Evolutionary conservation across 2,113 vertebrate species (phyloP).

Genomic region (Rhabdomys dilectus): DNA sequence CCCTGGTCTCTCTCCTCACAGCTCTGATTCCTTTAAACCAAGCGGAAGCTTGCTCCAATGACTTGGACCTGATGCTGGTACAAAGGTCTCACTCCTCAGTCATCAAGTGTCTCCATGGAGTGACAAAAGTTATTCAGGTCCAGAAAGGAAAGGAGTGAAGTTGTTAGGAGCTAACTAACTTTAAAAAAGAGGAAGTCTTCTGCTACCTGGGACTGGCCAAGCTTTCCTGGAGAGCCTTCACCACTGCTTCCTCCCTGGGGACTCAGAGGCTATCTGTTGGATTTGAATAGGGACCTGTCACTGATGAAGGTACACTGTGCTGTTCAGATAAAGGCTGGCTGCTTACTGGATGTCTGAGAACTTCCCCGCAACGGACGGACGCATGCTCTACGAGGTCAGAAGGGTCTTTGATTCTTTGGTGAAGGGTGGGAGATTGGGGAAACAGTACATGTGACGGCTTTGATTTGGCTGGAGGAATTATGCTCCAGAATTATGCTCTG

Average conservation of each 20-base stretch:
- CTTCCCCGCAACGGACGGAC: constrained; percentile 72
- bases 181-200: constrained; percentile 78
- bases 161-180: constrained; percentile 82
- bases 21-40: constrained; percentile 75
- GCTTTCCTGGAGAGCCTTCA: constrained; percentile 81
- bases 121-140: constrained; percentile 71
- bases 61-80: constrained; percentile 64
- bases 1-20: constrained; percentile 68
- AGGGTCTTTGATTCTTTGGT: constrained; percentile 65
- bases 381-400: constrained; percentile 84
- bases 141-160: constrained; percentile 87
- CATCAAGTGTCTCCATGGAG: constrained; percentile 71
- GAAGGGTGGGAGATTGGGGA: constrained; percentile 4
- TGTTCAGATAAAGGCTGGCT: constrained; percentile 66
- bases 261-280: constrained; percentile 69
- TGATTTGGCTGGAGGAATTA: constrained; percentile 62
- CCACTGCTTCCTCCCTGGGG: constrained; percentile 79
- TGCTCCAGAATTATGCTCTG: constrained; percentile 32
- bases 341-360: constrained; percentile 74
- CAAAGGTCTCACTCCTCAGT: constrained; percentile 65
- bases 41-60: constrained; percentile 68
- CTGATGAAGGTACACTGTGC: constrained; percentile 67
- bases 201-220: constrained; percentile 78
- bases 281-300: constrained; percentile 15
- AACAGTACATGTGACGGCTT: constrained; percentile 37